phyloP scores from a whole-genome alignment of 2,113 vertebrate genomes.

The Desmodus rotundus region DNA sequence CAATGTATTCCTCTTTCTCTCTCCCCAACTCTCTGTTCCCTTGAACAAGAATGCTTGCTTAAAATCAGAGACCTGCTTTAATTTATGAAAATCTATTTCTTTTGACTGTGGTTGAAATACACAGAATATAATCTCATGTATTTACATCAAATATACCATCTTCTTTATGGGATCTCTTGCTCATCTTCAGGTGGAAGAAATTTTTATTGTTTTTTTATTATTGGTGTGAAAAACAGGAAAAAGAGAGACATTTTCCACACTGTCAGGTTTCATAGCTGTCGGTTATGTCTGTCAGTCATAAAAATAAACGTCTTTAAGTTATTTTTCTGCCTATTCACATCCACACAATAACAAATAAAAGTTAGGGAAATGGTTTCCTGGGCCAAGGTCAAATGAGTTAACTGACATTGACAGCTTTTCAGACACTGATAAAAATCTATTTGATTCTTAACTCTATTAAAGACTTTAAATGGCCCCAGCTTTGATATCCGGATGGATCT shows the following conservation, averaged over 20 bases:
- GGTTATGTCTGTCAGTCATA: not conserved
- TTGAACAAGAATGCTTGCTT: constrained; percentile 33
- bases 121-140: constrained; percentile 23
- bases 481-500: not conserved
- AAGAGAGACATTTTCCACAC: not conserved
- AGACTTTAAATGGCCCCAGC: not conserved
- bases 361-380: not conserved
- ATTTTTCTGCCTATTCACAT: constrained; percentile 29
- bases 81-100: constrained; percentile 43
- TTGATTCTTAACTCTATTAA: not conserved
- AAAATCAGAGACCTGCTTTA: constrained; percentile 36
- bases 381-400: constrained; percentile 16
- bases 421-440: not conserved
- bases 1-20: not conserved
- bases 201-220: constrained; percentile 43
- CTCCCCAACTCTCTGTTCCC: not conserved
- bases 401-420: not conserved
- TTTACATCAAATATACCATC: constrained; percentile 31
- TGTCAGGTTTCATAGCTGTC: constrained; percentile 34
- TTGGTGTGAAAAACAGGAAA: constrained; percentile 53
- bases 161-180: constrained; percentile 32
- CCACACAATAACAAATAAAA: not conserved
- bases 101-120: constrained; percentile 14
- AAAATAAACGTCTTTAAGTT: constrained; percentile 49
- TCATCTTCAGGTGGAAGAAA: constrained; percentile 57